phyloP scores from a whole-genome alignment of 2,797 vertebrate species.

The Amazonetta brasiliensis region DNA sequence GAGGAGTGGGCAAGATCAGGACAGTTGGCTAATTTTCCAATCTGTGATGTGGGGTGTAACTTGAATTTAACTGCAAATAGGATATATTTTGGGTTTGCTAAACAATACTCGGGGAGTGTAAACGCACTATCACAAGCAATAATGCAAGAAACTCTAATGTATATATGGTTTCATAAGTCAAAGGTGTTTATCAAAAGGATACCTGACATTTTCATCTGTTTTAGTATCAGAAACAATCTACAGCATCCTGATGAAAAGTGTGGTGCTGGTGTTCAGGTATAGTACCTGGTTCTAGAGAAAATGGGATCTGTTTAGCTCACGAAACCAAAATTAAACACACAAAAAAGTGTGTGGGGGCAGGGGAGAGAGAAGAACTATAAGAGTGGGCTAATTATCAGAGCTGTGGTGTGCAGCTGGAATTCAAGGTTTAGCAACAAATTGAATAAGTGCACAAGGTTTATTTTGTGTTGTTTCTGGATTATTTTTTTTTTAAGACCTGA shows the following conservation, averaged over 20 bases:
- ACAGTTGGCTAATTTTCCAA: background rate
- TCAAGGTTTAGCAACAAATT: background rate
- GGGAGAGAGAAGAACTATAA: background rate
- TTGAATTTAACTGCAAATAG: background rate
- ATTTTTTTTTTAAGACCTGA: background rate
- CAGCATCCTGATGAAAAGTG: background rate
- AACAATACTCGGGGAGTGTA: background rate
- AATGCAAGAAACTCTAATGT: background rate
- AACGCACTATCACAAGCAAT: background rate
- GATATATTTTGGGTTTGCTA: background rate
- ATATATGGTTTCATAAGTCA: background rate
- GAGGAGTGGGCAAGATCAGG: background rate
- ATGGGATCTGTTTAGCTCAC: background rate
- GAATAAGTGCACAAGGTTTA: no score
- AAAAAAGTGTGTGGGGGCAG: background rate
- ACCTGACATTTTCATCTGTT: background rate
- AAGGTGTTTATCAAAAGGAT: background rate
- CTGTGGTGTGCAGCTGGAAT: background rate
- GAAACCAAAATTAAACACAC: background rate
- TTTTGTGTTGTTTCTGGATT: background rate
- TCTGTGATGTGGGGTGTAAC: background rate
- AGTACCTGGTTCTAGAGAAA: background rate
- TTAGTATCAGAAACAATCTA: background rate
- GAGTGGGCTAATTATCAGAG: background rate
- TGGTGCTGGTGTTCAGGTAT: no score